These are phyloP conservation scores for Saccostrea glomerata DNA, from an alignment of 1,140 invertebrate species.

Conservation along the genomic window DNA sequence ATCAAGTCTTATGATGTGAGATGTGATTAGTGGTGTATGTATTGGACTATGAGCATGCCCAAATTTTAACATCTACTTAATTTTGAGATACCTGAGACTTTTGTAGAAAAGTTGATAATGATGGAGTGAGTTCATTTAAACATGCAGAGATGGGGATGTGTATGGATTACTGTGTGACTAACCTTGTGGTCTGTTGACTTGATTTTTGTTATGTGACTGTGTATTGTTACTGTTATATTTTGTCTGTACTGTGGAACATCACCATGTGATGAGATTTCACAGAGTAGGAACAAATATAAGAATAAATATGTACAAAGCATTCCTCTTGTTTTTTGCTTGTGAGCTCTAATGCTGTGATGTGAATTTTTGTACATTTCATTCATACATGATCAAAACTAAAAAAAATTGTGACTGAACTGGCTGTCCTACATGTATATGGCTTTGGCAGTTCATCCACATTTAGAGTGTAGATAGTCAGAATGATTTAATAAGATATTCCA, in stretches of 20 bases:
- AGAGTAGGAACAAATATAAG: conserved; percentile 26
- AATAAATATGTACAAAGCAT: neutral
- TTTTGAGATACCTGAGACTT: neutral
- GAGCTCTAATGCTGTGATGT: no score
- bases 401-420: no score
- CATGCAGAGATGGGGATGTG: neutral
- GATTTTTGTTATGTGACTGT: neutral
- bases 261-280: neutral
- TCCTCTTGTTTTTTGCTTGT: no score
- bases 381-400: no score
- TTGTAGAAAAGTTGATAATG: no score
- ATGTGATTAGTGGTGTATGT: neutral
- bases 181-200: neutral
- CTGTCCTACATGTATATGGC: no score
- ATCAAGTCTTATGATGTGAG: neutral
- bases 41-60: neutral
- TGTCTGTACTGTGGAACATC: conserved; percentile 8
- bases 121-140: no score
- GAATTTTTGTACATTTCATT: no score
- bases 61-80: neutral
- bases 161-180: neutral
- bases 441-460: no score
- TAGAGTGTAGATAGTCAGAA: no score
- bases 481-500: no score
- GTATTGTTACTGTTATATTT: conserved; percentile 18